Evolutionary conservation across 2,888 invertebrate genomes (phyloP), one percentile per base, ranked within the genome.

Genomic region (Zaprionus lineosus): DNA sequence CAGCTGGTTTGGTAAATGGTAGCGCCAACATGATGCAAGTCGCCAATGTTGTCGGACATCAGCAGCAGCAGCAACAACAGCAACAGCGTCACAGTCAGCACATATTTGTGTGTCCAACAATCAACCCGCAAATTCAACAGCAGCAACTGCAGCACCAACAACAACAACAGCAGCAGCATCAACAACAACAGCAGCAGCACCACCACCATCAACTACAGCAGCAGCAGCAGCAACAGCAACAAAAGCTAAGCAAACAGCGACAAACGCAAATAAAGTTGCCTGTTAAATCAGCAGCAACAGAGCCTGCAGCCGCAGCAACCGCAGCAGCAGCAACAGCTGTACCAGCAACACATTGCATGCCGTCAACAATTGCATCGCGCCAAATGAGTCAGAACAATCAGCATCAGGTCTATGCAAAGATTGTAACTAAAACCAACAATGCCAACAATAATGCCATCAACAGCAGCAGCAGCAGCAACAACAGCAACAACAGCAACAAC

Each of bases 1-100:
- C 86, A 84, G 78, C 83, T 72, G 86, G 85, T 41, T 82, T 87
- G 83, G 78, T 86, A 81, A 88, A 86, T 70, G 81, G 58, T 52
- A 74, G 15, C 47, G 62, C 44, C 61, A 81, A 44, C 61, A 60
- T 78, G 68, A 56, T 76, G 62, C 79, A 78, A 58, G 55, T 59
- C n/a, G 12, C 65, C 41, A 79, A 67, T 60, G 64, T 63, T 50
- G 47, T 61, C 16, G 48, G 48, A 14, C 63, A 60, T n/a, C 61
- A 39, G 14, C 56, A 56, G 9, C 71, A 70, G 2, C 59, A 53
- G 11, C 72, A 63, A 1, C 71, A 63, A 28, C 77, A 63, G 2
- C 79, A 82, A 8, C 84, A 68, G n/a, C 82, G 66, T 7, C 57
- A 60, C 26, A 75, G 51, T 43, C 79, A 60, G 39, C 68, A 64